Base-by-base conservation (phyloP, 35 echinoderm and acorn worm species). In the Heliocidaris erythrogramma region DNA sequence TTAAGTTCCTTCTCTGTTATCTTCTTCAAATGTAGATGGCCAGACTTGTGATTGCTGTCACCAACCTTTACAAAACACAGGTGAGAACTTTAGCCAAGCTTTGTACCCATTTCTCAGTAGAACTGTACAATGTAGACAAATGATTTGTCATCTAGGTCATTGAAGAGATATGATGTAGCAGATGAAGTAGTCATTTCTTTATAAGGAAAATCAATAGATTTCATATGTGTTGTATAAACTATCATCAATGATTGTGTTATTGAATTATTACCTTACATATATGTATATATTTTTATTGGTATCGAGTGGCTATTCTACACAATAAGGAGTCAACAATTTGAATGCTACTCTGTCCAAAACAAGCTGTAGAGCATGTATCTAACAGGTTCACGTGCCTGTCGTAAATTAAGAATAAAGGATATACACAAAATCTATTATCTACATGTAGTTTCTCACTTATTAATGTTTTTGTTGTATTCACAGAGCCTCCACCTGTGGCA, bases 41-140 rank as follows among this genome's bases (percentile, higher is more conserved):
- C 95, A 97, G 48, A 88, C 85, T 30, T 97, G 96, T 49, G 96
- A 97, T 93, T 96, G 95, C 32, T 97, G 96, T 32, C 92, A 97
- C 90, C 93, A 96, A n/a, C 95, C 93, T 14, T 85, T 97, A 0
- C 89, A 95, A 10, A 90, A 90, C 60, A 32, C 91, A 42, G 95
- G 96, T 96, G 65, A 97, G 96, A 53, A 49, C 24, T 85, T 59
- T 30, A 29, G 42, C 16, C 7, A 91, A 88, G 78, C 31, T 86
- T 17, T 53, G 5, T 48, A 87, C 35, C 4, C 69, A 31, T 29
- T 4, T 93, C 1, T 32, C 21, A 48, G 29, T 93, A 71, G 49
- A 93, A 91, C 13, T 91, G 89, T n/a, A 91, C 6, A 24, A 49
- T 21, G 89, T 91, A 18, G 35, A 91, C 35, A 91, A 30, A 21